These are phyloP conservation scores for Argya squamiceps DNA, from an alignment of 2,797 vertebrate genomes.

Conservation along the genomic window DNA sequence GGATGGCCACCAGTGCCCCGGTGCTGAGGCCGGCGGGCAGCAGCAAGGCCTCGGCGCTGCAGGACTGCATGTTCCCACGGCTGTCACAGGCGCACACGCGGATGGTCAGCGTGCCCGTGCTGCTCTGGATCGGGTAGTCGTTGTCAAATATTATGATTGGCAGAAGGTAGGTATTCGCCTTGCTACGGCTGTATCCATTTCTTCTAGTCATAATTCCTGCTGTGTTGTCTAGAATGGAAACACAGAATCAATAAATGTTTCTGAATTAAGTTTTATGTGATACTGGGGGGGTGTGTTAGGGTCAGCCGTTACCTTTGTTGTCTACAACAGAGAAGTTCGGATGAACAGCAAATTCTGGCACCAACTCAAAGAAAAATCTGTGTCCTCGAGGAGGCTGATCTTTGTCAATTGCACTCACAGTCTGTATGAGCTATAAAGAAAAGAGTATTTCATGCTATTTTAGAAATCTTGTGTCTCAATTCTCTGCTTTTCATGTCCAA, in stretches of 20 bases:
- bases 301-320: conserved; percentile 86
- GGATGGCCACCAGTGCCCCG: conserved; percentile 90
- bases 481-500: background rate
- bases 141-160: conserved; percentile 95
- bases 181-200: conserved; percentile 88
- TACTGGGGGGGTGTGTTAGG: rapidly evolving
- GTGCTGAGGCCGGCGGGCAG: conserved; percentile 94
- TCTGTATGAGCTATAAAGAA: conserved; percentile 89
- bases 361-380: conserved; percentile 93
- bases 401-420: conserved; percentile 93
- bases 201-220: conserved; percentile 90
- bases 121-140: conserved; percentile 95
- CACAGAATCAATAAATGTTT: background rate
- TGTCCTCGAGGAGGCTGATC: conserved; percentile 92
- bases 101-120: conserved; percentile 92
- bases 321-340: conserved; percentile 95
- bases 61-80: conserved; percentile 90
- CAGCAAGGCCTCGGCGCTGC: conserved; percentile 88
- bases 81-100: conserved; percentile 91
- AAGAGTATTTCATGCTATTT: background rate
- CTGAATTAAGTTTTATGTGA: background rate
- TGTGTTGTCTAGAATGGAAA: conserved; percentile 87
- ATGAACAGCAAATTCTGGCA: conserved; percentile 83
- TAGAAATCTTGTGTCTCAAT: background rate
- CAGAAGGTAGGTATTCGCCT: conserved; percentile 88